Percentiles rank a stretch among this genome's conserved stretches.
Evolutionary conservation across 2,113 vertebrate genomes (phyloP).

Genomic region (Alexandromys fortis): DNA sequence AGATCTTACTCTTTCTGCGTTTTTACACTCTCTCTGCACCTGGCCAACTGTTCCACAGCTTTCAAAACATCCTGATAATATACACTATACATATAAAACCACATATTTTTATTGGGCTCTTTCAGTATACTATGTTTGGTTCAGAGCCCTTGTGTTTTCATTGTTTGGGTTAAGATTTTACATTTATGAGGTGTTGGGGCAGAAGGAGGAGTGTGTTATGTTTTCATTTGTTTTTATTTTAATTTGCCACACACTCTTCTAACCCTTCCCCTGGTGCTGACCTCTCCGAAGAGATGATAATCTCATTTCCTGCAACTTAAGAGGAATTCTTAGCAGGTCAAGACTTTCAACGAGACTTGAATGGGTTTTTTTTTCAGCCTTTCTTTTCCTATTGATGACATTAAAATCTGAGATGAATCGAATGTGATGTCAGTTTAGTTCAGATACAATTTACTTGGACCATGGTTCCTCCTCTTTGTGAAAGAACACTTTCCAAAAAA

Average conservation of each 20-base stretch:
- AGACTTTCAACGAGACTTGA: slow-evolving; percentile 32
- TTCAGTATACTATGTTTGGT: slow-evolving; percentile 36
- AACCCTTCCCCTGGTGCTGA: slow-evolving; percentile 49
- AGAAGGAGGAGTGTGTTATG: slow-evolving; percentile 36
- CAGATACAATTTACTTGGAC: slow-evolving; percentile 8
- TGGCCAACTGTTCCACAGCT: slow-evolving; percentile 52
- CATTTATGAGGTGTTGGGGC: slow-evolving; percentile 62
- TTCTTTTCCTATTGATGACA: slow-evolving; percentile 50
- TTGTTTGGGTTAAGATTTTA: slow-evolving; percentile 64
- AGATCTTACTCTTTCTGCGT: not conserved
- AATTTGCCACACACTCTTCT: slow-evolving; percentile 56
- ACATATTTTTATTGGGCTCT: slow-evolving; percentile 55
- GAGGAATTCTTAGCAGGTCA: slow-evolving; percentile 67
- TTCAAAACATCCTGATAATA: slow-evolving; percentile 63
- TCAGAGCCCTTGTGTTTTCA: slow-evolving; percentile 51
- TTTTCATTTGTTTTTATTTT: slow-evolving; percentile 63
- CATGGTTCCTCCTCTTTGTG: not conserved
- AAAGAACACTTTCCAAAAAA: slow-evolving; percentile 6
- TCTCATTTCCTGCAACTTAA: slow-evolving; percentile 66
- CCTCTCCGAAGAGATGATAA: slow-evolving; percentile 67
- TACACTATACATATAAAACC: slow-evolving; percentile 1
- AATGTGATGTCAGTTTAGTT: not conserved
- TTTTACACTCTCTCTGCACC: slow-evolving; percentile 23
- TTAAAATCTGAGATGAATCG: not conserved
- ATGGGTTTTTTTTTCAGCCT: not conserved